Base-by-base conservation (phyloP, 2,888 invertebrate genomes). In the Epistrophe grossulariae region DNA sequence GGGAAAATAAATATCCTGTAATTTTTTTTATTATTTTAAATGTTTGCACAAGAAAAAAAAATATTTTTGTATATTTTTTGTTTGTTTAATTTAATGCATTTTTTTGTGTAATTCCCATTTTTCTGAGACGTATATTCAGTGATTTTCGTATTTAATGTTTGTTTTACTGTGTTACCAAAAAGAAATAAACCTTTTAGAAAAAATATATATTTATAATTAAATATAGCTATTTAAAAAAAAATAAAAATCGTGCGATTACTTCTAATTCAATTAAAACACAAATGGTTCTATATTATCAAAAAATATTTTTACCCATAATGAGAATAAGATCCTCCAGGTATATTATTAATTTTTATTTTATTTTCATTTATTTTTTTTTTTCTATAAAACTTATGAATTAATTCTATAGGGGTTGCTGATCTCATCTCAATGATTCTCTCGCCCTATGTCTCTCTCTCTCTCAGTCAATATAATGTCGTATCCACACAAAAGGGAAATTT, bases 261-360 rank as follows among this genome's bases (percentile, higher is more conserved):
- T 89, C 88, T 87, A 88, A 88, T 88, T 88, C 76, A 72, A 77
- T 52, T 50, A 45, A 43, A 62, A 43, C 19, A 60, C 72, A 83
- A 68, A 70, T 40, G 83, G 87, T 87, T 87, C 87, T 85, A 43
- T 79, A 24, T 59, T 71, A 88, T 91, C 90, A 91, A 91, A 90
- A 91, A 91, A 91, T 91, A 91, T 91, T 90, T 89, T 90, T 66
- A 55, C 77, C 81, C 84, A 85, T 80, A 81, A 72, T 78, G 66
- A 57, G 48, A 35, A 76, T 48, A 59, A 35, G 10, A 9, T 57
- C 28, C 3, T n/a, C 31, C 10, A 4, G n/a, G 10, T 17, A 5
- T 7, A 5, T 13, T 15, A 8, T n/a, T 11, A 3, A 24, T 24
- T 24, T 24, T 1, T 40, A 60, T 60, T 82, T 55, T 28, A 17